phyloP scores from a whole-genome alignment of 2,113 vertebrate genomes.

The Anas platyrhynchos region DNA sequence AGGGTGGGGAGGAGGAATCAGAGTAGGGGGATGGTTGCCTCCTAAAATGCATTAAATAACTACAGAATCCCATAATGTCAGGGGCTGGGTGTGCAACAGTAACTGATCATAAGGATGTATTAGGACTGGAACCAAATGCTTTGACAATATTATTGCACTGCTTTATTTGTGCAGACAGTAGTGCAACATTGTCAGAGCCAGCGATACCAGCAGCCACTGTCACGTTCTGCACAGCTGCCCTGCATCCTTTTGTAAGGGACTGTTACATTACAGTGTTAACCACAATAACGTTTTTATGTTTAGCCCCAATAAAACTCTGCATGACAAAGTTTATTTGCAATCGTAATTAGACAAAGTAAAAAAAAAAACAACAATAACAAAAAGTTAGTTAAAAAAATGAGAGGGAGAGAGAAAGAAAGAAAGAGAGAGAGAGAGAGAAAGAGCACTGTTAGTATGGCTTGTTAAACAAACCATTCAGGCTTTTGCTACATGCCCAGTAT shows the following conservation, averaged over 20 bases:
- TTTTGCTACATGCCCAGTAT: conserved; percentile 24
- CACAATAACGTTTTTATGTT: conserved; percentile 57
- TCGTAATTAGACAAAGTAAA: conserved; percentile 50
- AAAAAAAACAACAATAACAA: not conserved
- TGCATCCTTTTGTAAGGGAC: conserved; percentile 64
- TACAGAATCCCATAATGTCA: conserved; percentile 36
- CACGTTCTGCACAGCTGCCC: conserved; percentile 65
- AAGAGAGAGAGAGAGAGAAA: not conserved
- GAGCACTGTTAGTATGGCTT: conserved; percentile 16
- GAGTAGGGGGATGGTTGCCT: conserved; percentile 11
- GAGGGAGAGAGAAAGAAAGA: not conserved
- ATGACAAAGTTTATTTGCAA: conserved; percentile 58
- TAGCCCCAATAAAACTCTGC: conserved; percentile 55
- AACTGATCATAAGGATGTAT: conserved; percentile 68
- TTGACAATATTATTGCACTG: conserved; percentile 99
- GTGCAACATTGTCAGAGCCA: conserved; percentile 96
- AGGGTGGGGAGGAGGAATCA: not conserved
- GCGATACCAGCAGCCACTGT: conserved; percentile 83
- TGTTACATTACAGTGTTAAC: conserved; percentile 47
- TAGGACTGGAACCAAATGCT: conserved; percentile 87
- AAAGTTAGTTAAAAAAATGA: conserved; percentile 41
- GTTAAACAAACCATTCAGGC: conserved; percentile 44
- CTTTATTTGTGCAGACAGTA: conserved; percentile 93
- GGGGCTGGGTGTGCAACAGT: conserved; percentile 63
- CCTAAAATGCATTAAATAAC: conserved; percentile 46